These are phyloP conservation scores for Zaprionus inermis DNA, from an alignment of 1,140 invertebrate species.

Conservation along the genomic window DNA sequence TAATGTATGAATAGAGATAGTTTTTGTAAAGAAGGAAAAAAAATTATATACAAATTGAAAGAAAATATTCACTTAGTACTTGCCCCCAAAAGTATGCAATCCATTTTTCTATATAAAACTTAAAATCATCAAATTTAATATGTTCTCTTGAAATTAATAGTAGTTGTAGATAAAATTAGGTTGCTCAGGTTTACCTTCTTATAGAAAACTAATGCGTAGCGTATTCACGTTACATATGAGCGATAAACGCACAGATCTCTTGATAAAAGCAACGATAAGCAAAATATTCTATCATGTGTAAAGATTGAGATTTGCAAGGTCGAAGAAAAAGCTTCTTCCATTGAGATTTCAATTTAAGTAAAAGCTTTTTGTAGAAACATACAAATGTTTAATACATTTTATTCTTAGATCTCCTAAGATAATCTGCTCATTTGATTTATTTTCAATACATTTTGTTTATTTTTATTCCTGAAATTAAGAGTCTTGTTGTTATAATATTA, in stretches of 20 bases:
- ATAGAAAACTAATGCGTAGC: background rate
- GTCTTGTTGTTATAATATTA: background rate
- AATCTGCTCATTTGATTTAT: background rate
- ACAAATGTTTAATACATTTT: background rate
- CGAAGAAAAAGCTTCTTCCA: background rate
- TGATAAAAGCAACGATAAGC: background rate
- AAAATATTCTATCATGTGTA: background rate
- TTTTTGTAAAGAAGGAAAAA: background rate
- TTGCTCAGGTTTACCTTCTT: background rate
- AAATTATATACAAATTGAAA: background rate
- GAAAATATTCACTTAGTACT: background rate
- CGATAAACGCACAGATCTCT: background rate
- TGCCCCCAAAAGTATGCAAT: constrained; percentile 30
- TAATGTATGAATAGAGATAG: background rate
- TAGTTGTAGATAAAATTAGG: background rate
- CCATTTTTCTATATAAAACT: background rate
- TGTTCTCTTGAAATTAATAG: background rate
- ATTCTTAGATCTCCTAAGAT: background rate
- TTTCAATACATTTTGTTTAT: background rate
- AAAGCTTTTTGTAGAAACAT: background rate
- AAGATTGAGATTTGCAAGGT: background rate
- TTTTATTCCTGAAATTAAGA: background rate
- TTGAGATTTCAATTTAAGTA: background rate
- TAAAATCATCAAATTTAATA: background rate
- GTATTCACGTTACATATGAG: background rate